Evolutionary conservation across 1,140 invertebrate genomes (phyloP), one percentile per base, ranked within the genome.

Genomic region (Aphaenogaster rudis): DNA sequence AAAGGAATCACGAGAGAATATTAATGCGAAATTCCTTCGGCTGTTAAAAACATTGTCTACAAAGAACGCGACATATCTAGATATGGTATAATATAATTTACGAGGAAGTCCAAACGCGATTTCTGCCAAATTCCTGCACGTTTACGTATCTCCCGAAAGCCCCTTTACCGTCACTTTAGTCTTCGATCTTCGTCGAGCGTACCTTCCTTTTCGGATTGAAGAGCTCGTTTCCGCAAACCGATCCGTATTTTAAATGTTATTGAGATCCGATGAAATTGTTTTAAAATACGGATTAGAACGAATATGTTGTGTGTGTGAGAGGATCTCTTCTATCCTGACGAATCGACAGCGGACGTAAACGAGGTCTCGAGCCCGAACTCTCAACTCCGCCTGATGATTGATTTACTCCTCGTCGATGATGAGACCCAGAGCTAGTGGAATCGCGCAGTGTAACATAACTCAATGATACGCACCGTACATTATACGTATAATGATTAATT

Each of bases 391-490:
- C 88, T 28, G 21, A 89, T 61, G 57, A 63, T 74, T 89, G 11
- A 84, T 91, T 91, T 90, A 64, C 3, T 28, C 59, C 33, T 66
- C 63, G 76, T 88, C 77, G 80, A 84, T 91, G 59, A 91, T 88
- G 66, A 88, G 69, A 91, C 88, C 69, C 81, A 84, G 72, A 59
- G 50, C 88, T 91, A 91, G 86, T 87, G 90, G 59, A 88, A 85
- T 92, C 89, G 88, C 86, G 88, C 91, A 92, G 90, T 94, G 93
- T 94, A 94, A 93, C 92, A 94, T 94, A 94, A 91, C 91, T 93
- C 88, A 91, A 93, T 93, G 86, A 94, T 93, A 94, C 92, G 92
- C 87, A 93, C 92, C 91, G 90, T 92, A 93, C 77, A 90, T 91
- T 86, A 87, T 91, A 94, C 92, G 88, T 92, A 91, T 92, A 94